phyloP scores from a whole-genome alignment of 1,140 invertebrate genomes.

The Eurosta solidaginis region DNA sequence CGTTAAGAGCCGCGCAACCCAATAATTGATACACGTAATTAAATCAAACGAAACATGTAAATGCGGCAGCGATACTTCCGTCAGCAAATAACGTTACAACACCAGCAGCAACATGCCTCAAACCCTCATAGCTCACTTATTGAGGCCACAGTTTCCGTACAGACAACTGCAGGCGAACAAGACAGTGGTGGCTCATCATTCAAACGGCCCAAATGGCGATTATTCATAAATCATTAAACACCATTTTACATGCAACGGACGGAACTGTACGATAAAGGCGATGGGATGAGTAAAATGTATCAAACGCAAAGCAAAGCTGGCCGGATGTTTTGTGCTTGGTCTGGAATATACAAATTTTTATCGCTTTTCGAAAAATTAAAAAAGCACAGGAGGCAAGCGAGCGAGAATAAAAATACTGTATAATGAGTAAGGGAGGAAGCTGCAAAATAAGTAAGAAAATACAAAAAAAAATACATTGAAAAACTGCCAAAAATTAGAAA shows the following conservation, averaged over 20 bases:
- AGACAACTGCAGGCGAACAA: not conserved
- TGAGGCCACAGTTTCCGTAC: not conserved
- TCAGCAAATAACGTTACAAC: not conserved
- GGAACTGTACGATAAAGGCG: not conserved
- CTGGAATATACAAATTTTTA: constrained; percentile 44
- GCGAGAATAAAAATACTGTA: constrained; percentile 42
- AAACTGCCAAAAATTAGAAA: not conserved
- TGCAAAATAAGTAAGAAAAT: not conserved
- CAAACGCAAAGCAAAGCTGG: not conserved
- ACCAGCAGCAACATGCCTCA: not conserved
- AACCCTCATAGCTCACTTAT: not conserved
- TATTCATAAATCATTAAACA: constrained; percentile 61
- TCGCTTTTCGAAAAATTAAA: constrained; percentile 52
- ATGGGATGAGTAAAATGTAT: not conserved
- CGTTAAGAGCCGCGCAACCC: not conserved
- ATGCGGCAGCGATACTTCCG: not conserved
- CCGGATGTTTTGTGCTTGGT: not conserved
- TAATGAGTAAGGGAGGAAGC: constrained; percentile 49
- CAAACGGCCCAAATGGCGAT: constrained; percentile 55
- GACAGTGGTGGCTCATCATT: not conserved
- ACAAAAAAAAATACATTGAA: not conserved
- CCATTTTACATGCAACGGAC: constrained; percentile 43
- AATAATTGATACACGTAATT: not conserved
- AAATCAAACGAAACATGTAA: not conserved
- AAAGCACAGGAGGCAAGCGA: constrained; percentile 20